Conservation (phyloP, 2,797 vertebrate genomes). For the Rhyacichthys aspro region DNA sequence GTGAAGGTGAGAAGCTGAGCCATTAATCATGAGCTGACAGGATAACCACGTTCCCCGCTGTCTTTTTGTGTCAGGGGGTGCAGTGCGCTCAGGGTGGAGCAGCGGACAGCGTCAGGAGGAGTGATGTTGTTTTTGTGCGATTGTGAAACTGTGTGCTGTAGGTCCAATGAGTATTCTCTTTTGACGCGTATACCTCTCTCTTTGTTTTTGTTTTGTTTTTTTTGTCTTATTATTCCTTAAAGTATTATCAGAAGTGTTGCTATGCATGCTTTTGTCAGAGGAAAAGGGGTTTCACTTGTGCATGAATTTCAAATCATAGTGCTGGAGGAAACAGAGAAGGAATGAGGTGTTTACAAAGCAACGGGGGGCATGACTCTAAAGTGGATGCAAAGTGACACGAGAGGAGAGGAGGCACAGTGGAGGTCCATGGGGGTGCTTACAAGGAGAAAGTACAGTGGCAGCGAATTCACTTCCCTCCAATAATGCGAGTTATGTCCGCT, state of each 20-base stretch:
- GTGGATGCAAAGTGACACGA: conserved; percentile 22
- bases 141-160: conserved; percentile 62
- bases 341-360: conserved; percentile 21
- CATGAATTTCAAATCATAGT: conserved; percentile 72
- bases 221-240: conserved; percentile 59
- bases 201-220: conserved; percentile 31
- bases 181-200: conserved; percentile 57
- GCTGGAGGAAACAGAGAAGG: conserved; percentile 54
- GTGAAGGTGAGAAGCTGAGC: conserved; percentile 60
- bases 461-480: conserved; percentile 19
- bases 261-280: conserved; percentile 74
- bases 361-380: conserved; percentile 1
- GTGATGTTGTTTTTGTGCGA: conserved; percentile 48
- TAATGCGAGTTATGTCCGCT: conserved; percentile 42
- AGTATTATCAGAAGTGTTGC: conserved; percentile 78
- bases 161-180: conserved; percentile 73
- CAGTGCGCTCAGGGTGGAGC: conserved; percentile 28
- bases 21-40: conserved; percentile 64
- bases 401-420: conserved; percentile 4
- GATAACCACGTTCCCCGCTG: conserved; percentile 43
- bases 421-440: conserved; percentile 11
- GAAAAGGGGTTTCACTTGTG: conserved; percentile 57
- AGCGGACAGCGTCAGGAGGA: conserved; percentile 14
- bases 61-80: conserved; percentile 9
- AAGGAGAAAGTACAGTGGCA: neutral